phyloP scores from a whole-genome alignment of 23 tunicate species.

The Oikopleura dioica region DNA sequence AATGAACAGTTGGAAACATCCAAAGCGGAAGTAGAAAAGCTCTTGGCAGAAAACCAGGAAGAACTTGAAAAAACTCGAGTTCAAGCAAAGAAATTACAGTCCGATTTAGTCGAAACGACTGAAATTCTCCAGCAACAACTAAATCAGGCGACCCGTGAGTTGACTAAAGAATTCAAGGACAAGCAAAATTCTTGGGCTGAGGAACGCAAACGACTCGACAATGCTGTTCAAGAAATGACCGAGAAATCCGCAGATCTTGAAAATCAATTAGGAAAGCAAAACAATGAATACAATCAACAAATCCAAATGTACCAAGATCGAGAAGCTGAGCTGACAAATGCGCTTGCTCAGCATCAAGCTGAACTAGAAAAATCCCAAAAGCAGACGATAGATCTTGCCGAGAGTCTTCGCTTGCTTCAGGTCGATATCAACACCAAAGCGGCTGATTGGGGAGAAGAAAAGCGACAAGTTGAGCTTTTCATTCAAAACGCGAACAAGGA shows the following conservation, averaged over 20 bases:
- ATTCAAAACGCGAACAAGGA: background rate
- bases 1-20: background rate
- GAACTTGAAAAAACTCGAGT: conserved; percentile 4
- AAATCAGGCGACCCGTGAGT: background rate
- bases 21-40: background rate
- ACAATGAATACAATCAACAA: background rate
- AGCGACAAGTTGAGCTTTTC: background rate
- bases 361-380: conserved; percentile 9
- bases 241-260: background rate
- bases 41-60: background rate
- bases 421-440: background rate
- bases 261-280: background rate
- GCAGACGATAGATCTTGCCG: conserved; percentile 1
- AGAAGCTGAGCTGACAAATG: background rate
- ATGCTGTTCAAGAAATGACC: conserved; percentile 7
- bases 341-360: background rate
- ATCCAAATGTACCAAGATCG: background rate
- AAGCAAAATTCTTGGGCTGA: conserved; percentile 1
- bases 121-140: conserved; percentile 12
- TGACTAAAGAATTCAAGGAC: background rate
- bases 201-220: background rate
- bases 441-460: conserved; percentile 9
- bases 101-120: conserved; percentile 1
- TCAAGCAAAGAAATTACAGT: background rate
- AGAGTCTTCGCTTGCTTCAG: background rate